These are phyloP conservation scores for Aldabrachelys gigantea DNA, from an alignment of 2,113 vertebrate genomes.

Conservation along the genomic window DNA sequence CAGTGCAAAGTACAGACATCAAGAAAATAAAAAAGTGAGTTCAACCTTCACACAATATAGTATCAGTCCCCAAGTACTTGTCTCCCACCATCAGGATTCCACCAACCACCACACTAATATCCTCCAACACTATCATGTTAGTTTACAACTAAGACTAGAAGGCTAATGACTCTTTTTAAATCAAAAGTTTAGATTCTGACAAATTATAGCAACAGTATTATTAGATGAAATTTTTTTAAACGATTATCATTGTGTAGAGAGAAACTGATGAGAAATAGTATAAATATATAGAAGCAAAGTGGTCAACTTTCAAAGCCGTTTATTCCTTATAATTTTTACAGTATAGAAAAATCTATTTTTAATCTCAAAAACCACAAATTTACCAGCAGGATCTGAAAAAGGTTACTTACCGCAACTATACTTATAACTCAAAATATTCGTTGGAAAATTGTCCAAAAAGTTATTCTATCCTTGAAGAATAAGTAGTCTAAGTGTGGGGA, in stretches of 20 bases:
- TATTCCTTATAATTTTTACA: neutral
- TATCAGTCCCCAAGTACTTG: neutral
- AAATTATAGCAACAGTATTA: too few relatives aligned
- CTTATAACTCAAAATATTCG: neutral
- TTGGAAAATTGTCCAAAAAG: neutral
- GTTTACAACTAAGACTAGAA: neutral
- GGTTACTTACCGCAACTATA: neutral
- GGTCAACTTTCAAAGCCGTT: neutral
- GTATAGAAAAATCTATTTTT: neutral
- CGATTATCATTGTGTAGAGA: neutral
- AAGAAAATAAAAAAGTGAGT: neutral
- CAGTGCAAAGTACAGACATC: neutral
- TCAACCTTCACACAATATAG: accelerated
- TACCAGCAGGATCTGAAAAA: neutral
- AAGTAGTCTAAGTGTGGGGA: neutral
- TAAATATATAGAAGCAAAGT: neutral
- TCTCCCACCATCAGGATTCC: neutral
- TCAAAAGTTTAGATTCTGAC: too few relatives aligned
- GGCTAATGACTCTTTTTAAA: neutral
- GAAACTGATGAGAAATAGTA: neutral
- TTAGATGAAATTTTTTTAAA: neutral
- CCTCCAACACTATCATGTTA: neutral
- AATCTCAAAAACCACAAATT: neutral
- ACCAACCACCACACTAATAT: neutral
- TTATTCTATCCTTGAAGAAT: neutral